Conservation (phyloP, 2,797 vertebrate genomes). For the Triplophysa yarkandensis region DNA sequence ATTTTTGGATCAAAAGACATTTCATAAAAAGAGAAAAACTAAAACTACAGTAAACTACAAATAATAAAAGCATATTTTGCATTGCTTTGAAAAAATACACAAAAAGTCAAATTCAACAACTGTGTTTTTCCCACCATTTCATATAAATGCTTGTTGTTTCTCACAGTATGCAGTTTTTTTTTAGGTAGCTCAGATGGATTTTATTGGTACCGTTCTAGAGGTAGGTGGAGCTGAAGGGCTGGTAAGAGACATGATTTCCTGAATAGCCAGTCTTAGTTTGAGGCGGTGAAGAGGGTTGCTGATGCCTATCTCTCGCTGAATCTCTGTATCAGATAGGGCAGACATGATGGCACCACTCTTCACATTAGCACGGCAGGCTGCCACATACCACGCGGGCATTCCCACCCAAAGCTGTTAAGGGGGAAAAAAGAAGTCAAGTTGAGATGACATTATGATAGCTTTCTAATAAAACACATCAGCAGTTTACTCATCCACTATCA, state of each 20-base stretch:
- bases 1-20: too few species aligned
- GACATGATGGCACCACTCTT: constrained; percentile 99
- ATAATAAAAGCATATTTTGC: too few species aligned
- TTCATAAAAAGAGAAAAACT: too few species aligned
- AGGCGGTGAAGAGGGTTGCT: constrained; percentile 94
- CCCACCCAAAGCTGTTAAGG: constrained; percentile 91
- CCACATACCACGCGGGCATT: constrained; percentile 98
- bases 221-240: constrained; percentile 95
- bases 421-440: neutral
- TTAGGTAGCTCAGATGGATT: neutral
- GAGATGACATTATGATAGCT: neutral
- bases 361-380: constrained; percentile 94
- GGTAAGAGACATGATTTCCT: constrained; percentile 97
- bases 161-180: neutral
- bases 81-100: too few species aligned
- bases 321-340: constrained; percentile 94
- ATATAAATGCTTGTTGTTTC: neutral
- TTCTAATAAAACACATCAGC: too few species aligned
- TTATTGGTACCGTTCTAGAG: constrained; percentile 87
- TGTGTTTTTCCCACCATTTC: too few species aligned
- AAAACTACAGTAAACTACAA: too few species aligned
- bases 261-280: constrained; percentile 93
- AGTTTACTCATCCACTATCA: too few species aligned
- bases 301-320: constrained; percentile 96
- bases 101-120: too few species aligned